Conservation (phyloP, 1,140 invertebrate genomes). For the Sitodiplosis mosellana region DNA sequence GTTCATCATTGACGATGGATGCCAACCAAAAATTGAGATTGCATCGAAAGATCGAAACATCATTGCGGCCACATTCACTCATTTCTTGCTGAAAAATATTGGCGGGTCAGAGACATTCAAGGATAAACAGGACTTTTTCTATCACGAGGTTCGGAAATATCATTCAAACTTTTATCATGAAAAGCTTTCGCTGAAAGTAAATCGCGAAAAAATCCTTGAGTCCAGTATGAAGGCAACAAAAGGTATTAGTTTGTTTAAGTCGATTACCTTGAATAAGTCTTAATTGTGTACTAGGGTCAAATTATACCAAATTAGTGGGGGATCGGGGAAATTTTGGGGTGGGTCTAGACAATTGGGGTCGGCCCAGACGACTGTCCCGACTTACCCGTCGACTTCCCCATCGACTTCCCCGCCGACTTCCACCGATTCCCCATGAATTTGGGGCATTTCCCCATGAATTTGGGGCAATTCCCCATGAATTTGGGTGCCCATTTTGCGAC, state of each 20-base stretch:
- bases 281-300: no score
- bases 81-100: constrained; percentile 86
- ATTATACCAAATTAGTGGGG: no score
- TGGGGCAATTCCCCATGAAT: no score
- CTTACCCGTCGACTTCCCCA: no score
- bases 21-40: constrained; percentile 67
- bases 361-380: no score
- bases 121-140: constrained; percentile 90
- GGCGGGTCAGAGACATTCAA: constrained; percentile 90
- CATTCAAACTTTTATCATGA: constrained; percentile 73
- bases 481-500: no score
- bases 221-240: constrained; percentile 74
- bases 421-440: no score
- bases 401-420: no score
- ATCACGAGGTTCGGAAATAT: constrained; percentile 75
- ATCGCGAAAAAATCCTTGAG: constrained; percentile 60
- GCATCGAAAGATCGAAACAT: constrained; percentile 69
- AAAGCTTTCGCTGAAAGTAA: constrained; percentile 62
- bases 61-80: constrained; percentile 80
- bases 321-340: no score
- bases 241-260: constrained; percentile 19
- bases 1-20: constrained; percentile 73
- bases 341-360: no score
- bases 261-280: neutral
- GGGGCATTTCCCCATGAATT: no score